These are phyloP conservation scores for Alsophila aescularia DNA, from an alignment of 2,888 invertebrate species.

Conservation along the genomic window DNA sequence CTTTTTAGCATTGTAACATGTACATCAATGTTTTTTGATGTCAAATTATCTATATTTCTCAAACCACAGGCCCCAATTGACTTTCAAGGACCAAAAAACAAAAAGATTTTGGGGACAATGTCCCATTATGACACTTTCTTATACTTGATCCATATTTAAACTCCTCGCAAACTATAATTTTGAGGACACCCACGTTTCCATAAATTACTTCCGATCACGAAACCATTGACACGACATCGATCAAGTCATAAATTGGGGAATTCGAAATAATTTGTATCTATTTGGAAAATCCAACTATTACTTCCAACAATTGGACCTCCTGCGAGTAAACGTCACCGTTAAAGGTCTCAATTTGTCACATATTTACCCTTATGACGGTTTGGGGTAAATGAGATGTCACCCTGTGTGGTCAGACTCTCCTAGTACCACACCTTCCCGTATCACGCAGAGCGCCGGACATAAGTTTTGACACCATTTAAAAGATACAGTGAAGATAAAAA, in stretches of 20 bases:
- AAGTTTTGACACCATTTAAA: slow-evolving; percentile 78
- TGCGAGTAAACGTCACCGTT: slow-evolving; percentile 55
- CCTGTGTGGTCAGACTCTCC: slow-evolving; percentile 74
- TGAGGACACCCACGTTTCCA: slow-evolving; percentile 50
- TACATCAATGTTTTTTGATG: too few species aligned
- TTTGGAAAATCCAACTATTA: slow-evolving; percentile 54
- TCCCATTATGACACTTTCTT: slow-evolving; percentile 32
- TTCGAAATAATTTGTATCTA: slow-evolving; percentile 41
- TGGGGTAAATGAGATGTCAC: slow-evolving; percentile 72
- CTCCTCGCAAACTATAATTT: slow-evolving; percentile 48
- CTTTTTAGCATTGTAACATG: too few species aligned
- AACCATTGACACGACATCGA: slow-evolving; percentile 44
- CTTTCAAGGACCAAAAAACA: neutral
- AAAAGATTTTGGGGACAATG: neutral
- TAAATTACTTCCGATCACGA: slow-evolving; percentile 75
- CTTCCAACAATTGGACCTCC: slow-evolving; percentile 69
- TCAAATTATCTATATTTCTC: too few species aligned
- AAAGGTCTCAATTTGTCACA: slow-evolving; percentile 69
- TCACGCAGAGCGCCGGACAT: slow-evolving; percentile 78
- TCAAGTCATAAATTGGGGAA: slow-evolving; percentile 45
- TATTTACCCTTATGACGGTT: slow-evolving; percentile 59
- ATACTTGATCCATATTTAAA: slow-evolving; percentile 52
- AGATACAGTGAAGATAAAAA: slow-evolving; percentile 74
- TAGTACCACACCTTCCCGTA: slow-evolving; percentile 75
- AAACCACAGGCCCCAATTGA: too few species aligned